Conservation (phyloP, 2,797 vertebrate genomes). For the Florisuga fusca region DNA sequence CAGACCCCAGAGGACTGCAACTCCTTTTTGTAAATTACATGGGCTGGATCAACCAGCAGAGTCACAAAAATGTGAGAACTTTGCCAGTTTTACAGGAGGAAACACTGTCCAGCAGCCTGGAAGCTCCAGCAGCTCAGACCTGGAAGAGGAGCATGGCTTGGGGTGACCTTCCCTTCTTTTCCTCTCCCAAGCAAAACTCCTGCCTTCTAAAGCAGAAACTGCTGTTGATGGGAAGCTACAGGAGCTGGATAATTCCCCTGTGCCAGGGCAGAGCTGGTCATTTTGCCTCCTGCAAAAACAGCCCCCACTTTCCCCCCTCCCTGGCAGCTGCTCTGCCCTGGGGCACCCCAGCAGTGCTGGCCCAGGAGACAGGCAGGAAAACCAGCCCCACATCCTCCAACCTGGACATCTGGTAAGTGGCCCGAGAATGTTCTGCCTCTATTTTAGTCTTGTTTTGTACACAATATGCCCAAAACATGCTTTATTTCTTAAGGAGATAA, state of each 20-base stretch:
- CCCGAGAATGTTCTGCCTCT: conserved; percentile 52
- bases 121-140: background rate
- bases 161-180: background rate
- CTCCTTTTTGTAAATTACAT: conserved; percentile 52
- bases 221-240: background rate
- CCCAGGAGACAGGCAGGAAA: background rate
- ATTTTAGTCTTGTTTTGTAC: conserved; percentile 69
- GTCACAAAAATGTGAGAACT: conserved; percentile 40
- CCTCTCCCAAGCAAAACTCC: background rate
- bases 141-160: background rate
- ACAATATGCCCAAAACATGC: conserved; percentile 69
- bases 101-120: background rate
- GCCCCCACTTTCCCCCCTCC: background rate
- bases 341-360: background rate
- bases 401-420: conserved; percentile 60
- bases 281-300: background rate
- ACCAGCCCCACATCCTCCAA: background rate
- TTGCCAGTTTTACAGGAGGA: conserved; percentile 1
- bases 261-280: background rate
- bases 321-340: background rate
- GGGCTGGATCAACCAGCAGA: conserved; percentile 43
- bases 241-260: background rate
- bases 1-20: conserved; percentile 69
- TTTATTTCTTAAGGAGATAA: conserved; percentile 67
- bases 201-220: background rate